Percentiles rank a stretch among this genome's conserved stretches.
phyloP scores from a whole-genome alignment of 2,888 invertebrate genomes.

The Rhopalosiphum nymphaeae region DNA sequence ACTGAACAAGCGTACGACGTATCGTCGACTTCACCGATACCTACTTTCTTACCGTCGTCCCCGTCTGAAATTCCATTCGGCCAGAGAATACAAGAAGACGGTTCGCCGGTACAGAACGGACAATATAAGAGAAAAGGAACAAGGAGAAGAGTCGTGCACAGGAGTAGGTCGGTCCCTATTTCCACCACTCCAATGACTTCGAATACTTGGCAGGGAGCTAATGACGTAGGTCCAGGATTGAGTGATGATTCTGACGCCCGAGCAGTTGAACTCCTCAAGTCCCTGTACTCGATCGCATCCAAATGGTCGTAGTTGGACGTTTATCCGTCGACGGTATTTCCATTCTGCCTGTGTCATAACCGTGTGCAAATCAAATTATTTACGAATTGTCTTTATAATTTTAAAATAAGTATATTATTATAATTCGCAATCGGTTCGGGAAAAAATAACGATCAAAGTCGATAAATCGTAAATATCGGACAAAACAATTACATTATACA shows the following conservation, averaged over 20 bases:
- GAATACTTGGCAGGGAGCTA: slow-evolving; percentile 56
- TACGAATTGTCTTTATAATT: slow-evolving; percentile 29
- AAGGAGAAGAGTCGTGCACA: slow-evolving; percentile 47
- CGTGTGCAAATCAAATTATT: slow-evolving; percentile 51
- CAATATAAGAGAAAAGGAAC: slow-evolving; percentile 45
- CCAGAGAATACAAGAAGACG: slow-evolving; percentile 48
- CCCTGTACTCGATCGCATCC: slow-evolving; percentile 86
- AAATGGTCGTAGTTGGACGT: slow-evolving; percentile 70
- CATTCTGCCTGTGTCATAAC: slow-evolving; percentile 60
- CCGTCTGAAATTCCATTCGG: slow-evolving; percentile 40
- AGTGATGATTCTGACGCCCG: slow-evolving; percentile 78
- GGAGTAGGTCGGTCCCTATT: slow-evolving; percentile 19
- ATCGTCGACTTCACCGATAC: background rate
- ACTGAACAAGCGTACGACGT: background rate
- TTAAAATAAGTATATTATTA: slow-evolving; percentile 12
- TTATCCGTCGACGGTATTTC: slow-evolving; percentile 1
- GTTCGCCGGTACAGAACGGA: slow-evolving; percentile 6
- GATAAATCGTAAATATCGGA: background rate
- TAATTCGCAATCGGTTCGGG: background rate
- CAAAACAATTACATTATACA: background rate
- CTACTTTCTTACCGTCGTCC: background rate
- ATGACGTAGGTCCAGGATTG: slow-evolving; percentile 63
- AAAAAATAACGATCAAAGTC: background rate
- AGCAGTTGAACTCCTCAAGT: slow-evolving; percentile 85
- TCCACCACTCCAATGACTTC: slow-evolving; percentile 64